Base-by-base conservation (phyloP, 2,888 invertebrate genomes). In the Ptychoptera contaminata region DNA sequence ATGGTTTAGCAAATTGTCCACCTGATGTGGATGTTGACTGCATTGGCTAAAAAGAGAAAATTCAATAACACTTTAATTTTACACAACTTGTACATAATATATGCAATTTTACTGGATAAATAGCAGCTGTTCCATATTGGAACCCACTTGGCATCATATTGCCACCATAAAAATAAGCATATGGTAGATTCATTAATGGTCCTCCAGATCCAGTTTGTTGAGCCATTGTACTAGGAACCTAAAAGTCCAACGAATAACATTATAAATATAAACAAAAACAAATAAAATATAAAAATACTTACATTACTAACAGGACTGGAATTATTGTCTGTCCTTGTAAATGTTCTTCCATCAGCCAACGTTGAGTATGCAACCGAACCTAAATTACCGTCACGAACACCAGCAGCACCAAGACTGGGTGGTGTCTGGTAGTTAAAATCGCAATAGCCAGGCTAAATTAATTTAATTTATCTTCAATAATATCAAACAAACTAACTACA, bases 371-470 rank as follows among this genome's bases (percentile, higher is more conserved):
- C 76, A 52, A 78, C 78, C 52, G 73, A 75, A 44, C 76, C 74
- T 51, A 79, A 65, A 51, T 76, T 74, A 50, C 71, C 73, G 57
- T 78, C 79, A 41, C 66, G 62, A 16, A 56, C 55, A 50, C 78
- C 66, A 46, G 78, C 79, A 47, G 79, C 75, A 41, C 78, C 76
- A 56, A 80, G 67, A 56, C 78, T 79, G 50, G 79, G 79, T 49
- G 79, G 78, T 50, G 79, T 77, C 68, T 76, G 76, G 68, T 80
- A 81, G 65, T 78, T 76, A 67, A 81, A 71, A 67, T 81, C 81
- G 65, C 80, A 81, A 68, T 79, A 81, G 32, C 34, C 41, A 41
- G 43, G 47, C 47, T 47, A 60, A 65, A 63, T n/a, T n/a, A n/a
- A n/a, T n/a, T n/a, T n/a, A n/a, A n/a, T 55, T n/a, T n/a, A n/a